Conservation (phyloP, 2,888 invertebrate genomes). For the Cybosia mesomella region DNA sequence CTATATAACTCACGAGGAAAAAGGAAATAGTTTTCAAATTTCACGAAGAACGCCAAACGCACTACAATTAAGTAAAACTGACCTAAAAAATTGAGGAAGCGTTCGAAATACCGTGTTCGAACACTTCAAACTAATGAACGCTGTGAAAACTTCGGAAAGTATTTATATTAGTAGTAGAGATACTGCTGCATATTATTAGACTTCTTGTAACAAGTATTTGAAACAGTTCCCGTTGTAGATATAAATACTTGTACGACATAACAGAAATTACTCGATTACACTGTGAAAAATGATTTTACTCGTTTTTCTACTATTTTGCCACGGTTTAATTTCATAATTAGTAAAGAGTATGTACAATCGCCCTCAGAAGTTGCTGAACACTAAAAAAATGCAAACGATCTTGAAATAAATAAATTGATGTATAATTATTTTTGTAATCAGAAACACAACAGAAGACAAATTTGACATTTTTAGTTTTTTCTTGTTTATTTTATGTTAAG, state of each 20-base stretch:
- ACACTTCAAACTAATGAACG: conserved; percentile 30
- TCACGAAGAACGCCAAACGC: neutral
- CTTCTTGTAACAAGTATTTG: conserved; percentile 10
- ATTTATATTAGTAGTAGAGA: conserved; percentile 16
- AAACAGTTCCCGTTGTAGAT: conserved; percentile 14
- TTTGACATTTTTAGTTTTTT: no score
- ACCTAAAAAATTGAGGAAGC: conserved; percentile 48
- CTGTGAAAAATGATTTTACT: neutral
- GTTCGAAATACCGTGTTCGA: conserved; percentile 34
- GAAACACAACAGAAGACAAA: no score
- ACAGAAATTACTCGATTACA: neutral
- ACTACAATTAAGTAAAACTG: conserved; percentile 17
- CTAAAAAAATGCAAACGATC: no score
- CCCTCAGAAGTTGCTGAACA: no score
- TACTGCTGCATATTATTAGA: neutral
- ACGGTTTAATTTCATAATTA: conserved; percentile 15
- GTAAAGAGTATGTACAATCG: neutral
- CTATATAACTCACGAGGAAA: conserved; percentile 8
- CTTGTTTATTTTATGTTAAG: no score
- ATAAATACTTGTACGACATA: conserved; percentile 6
- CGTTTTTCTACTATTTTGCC: neutral
- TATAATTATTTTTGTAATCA: no score
- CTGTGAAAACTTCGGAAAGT: conserved; percentile 34
- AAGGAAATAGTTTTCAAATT: neutral
- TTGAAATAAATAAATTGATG: no score